Base-by-base conservation (phyloP, 2,113 vertebrate genomes). In the Peucedramus taeniatus region DNA sequence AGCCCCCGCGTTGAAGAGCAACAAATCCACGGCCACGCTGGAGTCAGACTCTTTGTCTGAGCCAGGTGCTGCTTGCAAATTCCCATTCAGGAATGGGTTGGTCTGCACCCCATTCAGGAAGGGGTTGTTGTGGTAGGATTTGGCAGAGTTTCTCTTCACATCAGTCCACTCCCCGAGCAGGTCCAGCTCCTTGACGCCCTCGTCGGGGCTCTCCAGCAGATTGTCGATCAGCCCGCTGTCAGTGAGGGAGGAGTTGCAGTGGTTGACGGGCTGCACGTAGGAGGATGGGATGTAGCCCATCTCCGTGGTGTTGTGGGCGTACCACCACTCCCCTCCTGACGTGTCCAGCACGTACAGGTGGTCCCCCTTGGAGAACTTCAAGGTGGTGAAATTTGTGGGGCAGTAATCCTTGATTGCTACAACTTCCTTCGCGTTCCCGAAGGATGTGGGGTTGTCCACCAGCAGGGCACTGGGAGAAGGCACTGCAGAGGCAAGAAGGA, bases 231-330 rank as follows among this genome's bases (percentile, higher is more conserved):
- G 97, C 2, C 99, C 99, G 0, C 99, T 99, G 97, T 99, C 99
- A 0, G 98, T 99, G 54, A 99, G 98, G 3, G 98, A 98, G 3
- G 99, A 99, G 95, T 98, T 98, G 45, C 98, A 97, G 95, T 97
- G 97, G 94, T 97, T 98, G 3, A 99, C 80, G 10, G 99, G 99
- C 86, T 99, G 97, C 56, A 99, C 99, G 0, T 99, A 99, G 18
- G 99, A 98, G 15, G 99, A 98, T 1, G 99, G 99, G 94, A 99
- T 99, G 94, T 99, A 99, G 26, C 99, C 99, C 99, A 99, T 99
- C 94, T 99, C 99, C 0, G 98, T 99, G 95, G 99, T 99, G 96
- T 99, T 99, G 97, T 99, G 99, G 6, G 99, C 99, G 0, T 99
- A 99, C 99, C 99, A 99, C 99, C 99, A 99, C 90, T 99, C 99